These are phyloP conservation scores for Drosophila neotestacea DNA, from an alignment of 2,888 invertebrate species.

Conservation along the genomic window DNA sequence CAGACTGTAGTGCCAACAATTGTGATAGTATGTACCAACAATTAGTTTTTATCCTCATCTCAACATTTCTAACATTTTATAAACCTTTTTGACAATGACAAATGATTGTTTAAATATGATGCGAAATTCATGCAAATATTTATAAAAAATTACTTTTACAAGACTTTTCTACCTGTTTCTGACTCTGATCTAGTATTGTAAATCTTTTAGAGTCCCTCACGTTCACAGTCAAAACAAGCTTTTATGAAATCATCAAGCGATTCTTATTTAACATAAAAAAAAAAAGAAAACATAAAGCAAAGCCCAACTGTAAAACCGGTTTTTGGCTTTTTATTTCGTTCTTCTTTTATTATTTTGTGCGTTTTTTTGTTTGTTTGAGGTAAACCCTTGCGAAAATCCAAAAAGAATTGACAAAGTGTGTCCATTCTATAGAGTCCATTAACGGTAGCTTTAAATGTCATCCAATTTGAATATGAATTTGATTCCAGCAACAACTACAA, in stretches of 20 bases:
- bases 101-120: slow-evolving; percentile 10
- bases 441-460: neutral
- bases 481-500: slow-evolving; percentile 15
- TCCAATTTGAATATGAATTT: slow-evolving; percentile 11
- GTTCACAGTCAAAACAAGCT: slow-evolving; percentile 26
- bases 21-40: neutral
- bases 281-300: slow-evolving; percentile 17
- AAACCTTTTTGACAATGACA: slow-evolving; percentile 5
- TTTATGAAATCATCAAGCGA: slow-evolving; percentile 69
- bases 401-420: slow-evolving; percentile 7
- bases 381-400: slow-evolving; percentile 32
- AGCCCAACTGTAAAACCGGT: slow-evolving; percentile 47
- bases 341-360: slow-evolving; percentile 17
- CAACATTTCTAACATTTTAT: neutral
- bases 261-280: slow-evolving; percentile 41
- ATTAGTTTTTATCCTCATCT: slow-evolving; percentile 4
- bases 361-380: neutral
- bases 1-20: neutral
- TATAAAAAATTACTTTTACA: slow-evolving; percentile 3
- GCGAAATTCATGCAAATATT: slow-evolving; percentile 10
- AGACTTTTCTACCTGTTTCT: slow-evolving; percentile 26
- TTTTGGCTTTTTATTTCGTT: slow-evolving; percentile 23
- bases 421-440: slow-evolving; percentile 5
- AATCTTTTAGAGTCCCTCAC: slow-evolving; percentile 31
- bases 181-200: slow-evolving; percentile 10